A percentile compares a stretch with the other conserved stretches of the same genome.
These are phyloP conservation scores for Rhea americana DNA, from an alignment of 2,113 vertebrate genomes.

Conservation along the genomic window DNA sequence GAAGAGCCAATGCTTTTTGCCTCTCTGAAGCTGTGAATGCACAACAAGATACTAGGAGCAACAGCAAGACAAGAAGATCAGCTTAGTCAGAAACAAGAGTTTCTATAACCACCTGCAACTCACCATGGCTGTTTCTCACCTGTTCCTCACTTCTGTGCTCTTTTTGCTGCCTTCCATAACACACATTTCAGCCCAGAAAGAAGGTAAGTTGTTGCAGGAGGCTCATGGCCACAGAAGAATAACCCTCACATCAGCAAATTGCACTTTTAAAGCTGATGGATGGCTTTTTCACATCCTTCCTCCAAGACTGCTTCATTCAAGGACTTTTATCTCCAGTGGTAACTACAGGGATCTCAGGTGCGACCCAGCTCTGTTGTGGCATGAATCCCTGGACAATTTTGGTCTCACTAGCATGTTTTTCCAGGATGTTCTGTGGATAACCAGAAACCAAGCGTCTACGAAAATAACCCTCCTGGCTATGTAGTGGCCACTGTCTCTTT, in stretches of 20 bases:
- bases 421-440: conserved; percentile 22
- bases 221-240: not conserved
- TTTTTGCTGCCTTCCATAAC: not conserved
- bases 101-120: not conserved
- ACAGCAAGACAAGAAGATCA: not conserved
- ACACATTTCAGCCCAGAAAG: not conserved
- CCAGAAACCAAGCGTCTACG: not conserved
- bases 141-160: not conserved
- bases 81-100: not conserved
- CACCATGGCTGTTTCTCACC: conserved; percentile 7
- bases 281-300: not conserved
- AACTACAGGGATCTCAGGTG: too few relatives aligned
- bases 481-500: not conserved
- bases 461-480: not conserved
- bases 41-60: not conserved
- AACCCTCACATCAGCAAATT: not conserved
- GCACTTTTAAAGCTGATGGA: not conserved
- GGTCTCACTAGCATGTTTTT: not conserved
- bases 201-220: conserved; percentile 20
- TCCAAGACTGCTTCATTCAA: not conserved
- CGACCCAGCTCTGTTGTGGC: not conserved
- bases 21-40: not conserved
- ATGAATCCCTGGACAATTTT: not conserved
- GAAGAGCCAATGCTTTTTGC: not conserved
- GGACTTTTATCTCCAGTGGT: rapidly evolving